Conservation (phyloP, 2,113 vertebrate genomes). For the Dryoscopus gambensis region DNA sequence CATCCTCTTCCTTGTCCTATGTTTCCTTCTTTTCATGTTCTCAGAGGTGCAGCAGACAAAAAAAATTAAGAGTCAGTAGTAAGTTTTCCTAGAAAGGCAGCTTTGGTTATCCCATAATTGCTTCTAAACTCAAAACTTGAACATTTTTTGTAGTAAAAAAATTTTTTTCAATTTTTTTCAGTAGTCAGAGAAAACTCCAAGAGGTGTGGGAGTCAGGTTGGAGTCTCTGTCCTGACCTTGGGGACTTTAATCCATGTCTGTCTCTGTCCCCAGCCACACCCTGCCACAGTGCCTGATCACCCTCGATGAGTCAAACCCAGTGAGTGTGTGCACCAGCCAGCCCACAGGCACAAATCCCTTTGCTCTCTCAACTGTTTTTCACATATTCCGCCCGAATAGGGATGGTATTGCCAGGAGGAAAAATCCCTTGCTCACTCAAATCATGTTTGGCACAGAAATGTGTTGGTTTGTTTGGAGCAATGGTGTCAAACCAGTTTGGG, state of each 20-base stretch:
- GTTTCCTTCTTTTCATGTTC: neutral
- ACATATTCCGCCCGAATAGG: neutral
- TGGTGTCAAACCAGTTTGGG: neutral
- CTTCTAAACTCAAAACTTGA: neutral
- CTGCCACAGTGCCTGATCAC: neutral
- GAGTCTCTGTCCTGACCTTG: neutral
- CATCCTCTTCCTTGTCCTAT: neutral
- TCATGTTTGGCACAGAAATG: accelerated
- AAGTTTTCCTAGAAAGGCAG: neutral
- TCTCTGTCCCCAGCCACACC: neutral
- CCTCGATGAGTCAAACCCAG: neutral
- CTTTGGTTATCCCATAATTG: neutral
- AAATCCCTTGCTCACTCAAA: neutral
- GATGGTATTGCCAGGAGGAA: neutral
- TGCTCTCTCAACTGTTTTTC: neutral
- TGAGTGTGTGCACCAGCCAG: neutral
- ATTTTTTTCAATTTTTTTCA: neutral
- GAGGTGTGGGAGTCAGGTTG: neutral
- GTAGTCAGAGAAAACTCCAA: neutral
- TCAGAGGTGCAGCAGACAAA: neutral
- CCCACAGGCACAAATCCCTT: neutral
- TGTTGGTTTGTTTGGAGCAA: neutral
- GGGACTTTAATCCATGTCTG: neutral
- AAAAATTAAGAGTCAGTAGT: neutral
- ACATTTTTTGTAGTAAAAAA: neutral